A percentile compares a stretch with the other conserved stretches of the same genome.
These are phyloP conservation scores for Calliphora vomitoria DNA, from an alignment of 2,888 invertebrate genomes.

Conservation along the genomic window DNA sequence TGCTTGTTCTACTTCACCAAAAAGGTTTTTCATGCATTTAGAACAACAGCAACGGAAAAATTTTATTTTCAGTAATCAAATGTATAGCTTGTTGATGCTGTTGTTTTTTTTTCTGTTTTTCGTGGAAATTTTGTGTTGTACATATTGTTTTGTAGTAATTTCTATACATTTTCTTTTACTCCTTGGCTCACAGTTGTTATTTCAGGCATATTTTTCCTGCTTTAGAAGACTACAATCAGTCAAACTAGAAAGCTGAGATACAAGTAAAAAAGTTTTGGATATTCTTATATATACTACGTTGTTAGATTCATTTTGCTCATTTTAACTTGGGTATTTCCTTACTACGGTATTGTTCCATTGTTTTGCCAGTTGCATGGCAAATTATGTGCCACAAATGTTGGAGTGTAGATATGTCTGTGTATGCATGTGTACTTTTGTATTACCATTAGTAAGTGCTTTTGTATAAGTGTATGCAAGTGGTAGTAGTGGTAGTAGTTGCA, in stretches of 20 bases:
- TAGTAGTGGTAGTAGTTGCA: conserved; percentile 18
- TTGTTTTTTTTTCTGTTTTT: conserved; percentile 2
- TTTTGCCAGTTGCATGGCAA: conserved; percentile 20
- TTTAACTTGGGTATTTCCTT: background rate
- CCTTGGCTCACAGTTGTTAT: conserved; percentile 13
- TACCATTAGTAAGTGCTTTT: conserved; percentile 47
- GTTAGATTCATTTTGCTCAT: background rate
- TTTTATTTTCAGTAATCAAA: conserved; percentile 38
- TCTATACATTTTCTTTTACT: conserved; percentile 5
- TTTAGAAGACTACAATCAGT: background rate
- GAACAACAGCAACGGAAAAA: conserved; percentile 27
- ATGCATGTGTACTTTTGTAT: conserved; percentile 17
- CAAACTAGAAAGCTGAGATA: background rate
- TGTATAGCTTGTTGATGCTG: conserved; percentile 46
- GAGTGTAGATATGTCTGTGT: background rate
- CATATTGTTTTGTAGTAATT: conserved; percentile 42
- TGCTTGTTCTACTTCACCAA: background rate
- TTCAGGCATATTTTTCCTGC: conserved; percentile 27
- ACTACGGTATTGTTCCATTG: background rate
- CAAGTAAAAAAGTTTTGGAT: too few species aligned
- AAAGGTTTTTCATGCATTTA: conserved; percentile 20
- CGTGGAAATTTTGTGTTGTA: conserved; percentile 15
- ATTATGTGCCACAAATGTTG: conserved; percentile 50
- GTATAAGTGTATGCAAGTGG: conserved; percentile 37
- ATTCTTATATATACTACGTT: too few species aligned